Evolutionary conservation across 2,113 vertebrate genomes (phyloP).

Genomic region (Nansenia antarctica): DNA sequence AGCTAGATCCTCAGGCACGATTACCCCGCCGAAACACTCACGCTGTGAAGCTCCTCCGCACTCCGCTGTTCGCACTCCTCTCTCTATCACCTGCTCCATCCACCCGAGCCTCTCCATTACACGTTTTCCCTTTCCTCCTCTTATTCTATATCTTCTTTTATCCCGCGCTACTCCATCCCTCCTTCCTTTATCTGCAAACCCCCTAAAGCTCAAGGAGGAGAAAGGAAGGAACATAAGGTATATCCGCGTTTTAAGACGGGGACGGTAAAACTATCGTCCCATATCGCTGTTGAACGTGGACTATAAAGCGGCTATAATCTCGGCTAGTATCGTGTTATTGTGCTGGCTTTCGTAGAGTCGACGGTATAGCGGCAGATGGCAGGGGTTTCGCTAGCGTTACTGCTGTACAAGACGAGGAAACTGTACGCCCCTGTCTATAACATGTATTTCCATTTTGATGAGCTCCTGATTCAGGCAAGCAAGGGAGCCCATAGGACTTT

Average conservation of each 20-base stretch:
- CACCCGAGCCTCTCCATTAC: background rate
- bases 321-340: too few species aligned
- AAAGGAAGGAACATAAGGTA: background rate
- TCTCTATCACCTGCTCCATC: background rate
- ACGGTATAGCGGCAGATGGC: conserved; percentile 1
- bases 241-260: background rate
- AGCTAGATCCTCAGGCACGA: conserved; percentile 6
- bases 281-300: too few species aligned
- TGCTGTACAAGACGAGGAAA: background rate
- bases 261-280: too few species aligned
- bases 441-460: conserved; percentile 34
- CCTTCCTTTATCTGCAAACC: background rate
- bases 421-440: background rate
- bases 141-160: background rate
- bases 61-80: background rate
- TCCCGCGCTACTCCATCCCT: background rate
- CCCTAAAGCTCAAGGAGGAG: background rate
- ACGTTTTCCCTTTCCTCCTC: background rate
- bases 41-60: background rate
- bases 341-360: too few species aligned
- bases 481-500: background rate
- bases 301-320: too few species aligned
- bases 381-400: conserved; percentile 18
- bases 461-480: conserved; percentile 19
- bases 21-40: conserved; percentile 11